Conservation (phyloP, 2,113 vertebrate genomes). For the Clarias magur region DNA sequence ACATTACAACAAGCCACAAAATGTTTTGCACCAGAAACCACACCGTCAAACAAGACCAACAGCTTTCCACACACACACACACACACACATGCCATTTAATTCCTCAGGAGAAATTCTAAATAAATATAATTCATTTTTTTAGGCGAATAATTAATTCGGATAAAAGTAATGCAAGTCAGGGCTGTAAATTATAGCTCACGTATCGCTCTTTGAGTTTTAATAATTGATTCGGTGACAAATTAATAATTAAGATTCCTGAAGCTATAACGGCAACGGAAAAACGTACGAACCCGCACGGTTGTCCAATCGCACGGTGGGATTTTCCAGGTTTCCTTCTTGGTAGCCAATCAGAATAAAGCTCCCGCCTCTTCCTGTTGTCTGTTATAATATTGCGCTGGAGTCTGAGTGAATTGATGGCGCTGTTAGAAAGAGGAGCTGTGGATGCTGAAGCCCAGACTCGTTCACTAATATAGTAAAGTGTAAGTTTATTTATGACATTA, state of each 20-base stretch:
- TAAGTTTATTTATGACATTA: slow-evolving; percentile 52
- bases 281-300: slow-evolving; percentile 28
- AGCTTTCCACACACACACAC: neutral
- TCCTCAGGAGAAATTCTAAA: neutral
- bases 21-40: neutral
- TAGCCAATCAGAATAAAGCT: slow-evolving; percentile 65
- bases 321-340: slow-evolving; percentile 10
- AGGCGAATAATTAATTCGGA: neutral
- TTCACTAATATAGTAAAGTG: slow-evolving; percentile 24
- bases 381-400: slow-evolving; percentile 58
- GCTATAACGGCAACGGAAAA: slow-evolving; percentile 29
- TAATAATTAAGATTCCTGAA: slow-evolving; percentile 51
- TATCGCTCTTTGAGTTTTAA: slow-evolving; percentile 56
- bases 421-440: slow-evolving; percentile 41
- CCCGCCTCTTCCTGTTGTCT: slow-evolving; percentile 68
- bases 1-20: neutral
- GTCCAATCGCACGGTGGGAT: slow-evolving; percentile 62
- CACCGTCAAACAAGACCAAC: neutral
- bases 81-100: neutral
- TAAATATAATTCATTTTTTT: neutral
- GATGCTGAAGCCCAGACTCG: neutral
- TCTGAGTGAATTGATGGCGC: slow-evolving; percentile 39
- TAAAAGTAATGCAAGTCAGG: neutral
- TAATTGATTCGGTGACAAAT: slow-evolving; percentile 65
- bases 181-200: neutral